Base-by-base conservation (phyloP, 2,113 vertebrate species). In the Oreocharis arfaki region DNA sequence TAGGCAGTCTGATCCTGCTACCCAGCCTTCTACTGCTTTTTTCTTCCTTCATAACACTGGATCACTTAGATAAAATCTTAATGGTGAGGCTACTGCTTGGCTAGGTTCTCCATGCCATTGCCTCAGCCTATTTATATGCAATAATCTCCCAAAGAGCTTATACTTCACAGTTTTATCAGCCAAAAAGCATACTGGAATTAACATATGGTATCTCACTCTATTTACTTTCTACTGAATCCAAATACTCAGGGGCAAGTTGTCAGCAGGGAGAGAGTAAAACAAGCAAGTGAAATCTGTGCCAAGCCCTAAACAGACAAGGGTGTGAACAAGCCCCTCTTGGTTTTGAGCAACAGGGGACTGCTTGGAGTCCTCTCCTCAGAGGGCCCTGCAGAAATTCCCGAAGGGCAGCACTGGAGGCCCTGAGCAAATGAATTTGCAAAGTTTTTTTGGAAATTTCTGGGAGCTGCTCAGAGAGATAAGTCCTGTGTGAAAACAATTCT, bases 131-230 rank as follows among this genome's bases (percentile, higher is more conserved):
- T 91, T 95, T 86, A 27, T 56, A 68, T 84, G 79, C 53, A 86
- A 81, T 88, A 68, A 92, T 89, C 74, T 91, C 79, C 68, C 83
- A 71, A 81, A 84, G 57, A 90, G 64, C 53, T 87, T 71, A 67
- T 65, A 82, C 26, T 88, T 95, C 85, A 79, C 50, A 87, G 71
- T 97, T 97, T 90, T 94, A 95, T 97, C 93, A 93, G 91, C 73
- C 89, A 88, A 79, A 84, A 93, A 61, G 1, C 59, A 52, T 60
- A 63, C 68, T 60, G 76, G 76, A 89, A 95, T 95, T 95, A 91
- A 89, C 85, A 81, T 81, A 67, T 41, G 93, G 83, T 74, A 91
- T 95, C 90, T 86, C 71, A 27, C 27, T 81, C 75, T 75, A 13
- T 81, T 78, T 64, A 24, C 85, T 93, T 96, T 89, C 84, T 73